Evolutionary conservation across 1,140 invertebrate genomes (phyloP).

Genomic region (Calosoma granatense): DNA sequence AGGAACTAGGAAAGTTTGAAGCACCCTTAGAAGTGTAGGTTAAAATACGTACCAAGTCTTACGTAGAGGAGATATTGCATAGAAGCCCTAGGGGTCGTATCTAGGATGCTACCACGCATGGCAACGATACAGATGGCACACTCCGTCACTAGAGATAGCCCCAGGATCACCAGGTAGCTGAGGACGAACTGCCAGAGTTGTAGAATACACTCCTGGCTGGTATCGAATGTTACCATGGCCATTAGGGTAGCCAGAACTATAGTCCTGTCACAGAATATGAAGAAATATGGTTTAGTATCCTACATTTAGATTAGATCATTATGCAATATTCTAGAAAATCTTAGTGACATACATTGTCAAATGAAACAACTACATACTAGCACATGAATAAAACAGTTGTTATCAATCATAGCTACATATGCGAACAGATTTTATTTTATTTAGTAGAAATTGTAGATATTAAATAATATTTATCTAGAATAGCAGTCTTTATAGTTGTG

Average conservation of each 20-base stretch:
- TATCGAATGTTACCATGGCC: constrained; percentile 51
- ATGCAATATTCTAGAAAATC: no score
- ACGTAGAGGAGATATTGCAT: constrained; percentile 79
- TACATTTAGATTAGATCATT: no score
- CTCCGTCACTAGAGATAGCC: constrained; percentile 58
- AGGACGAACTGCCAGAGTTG: constrained; percentile 59
- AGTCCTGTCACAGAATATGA: constrained; percentile 45
- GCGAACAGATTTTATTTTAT: no score
- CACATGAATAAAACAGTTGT: no score
- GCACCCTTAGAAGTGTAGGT: no score
- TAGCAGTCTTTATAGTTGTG: no score
- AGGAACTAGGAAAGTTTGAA: no score
- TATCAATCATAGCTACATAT: no score
- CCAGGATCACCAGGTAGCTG: constrained; percentile 57
- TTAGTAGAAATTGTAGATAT: no score
- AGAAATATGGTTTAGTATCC: constrained; percentile 14
- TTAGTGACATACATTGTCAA: no score
- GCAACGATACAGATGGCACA: constrained; percentile 63
- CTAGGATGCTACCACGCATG: constrained; percentile 72
- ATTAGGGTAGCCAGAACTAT: constrained; percentile 45
- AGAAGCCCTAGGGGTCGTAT: constrained; percentile 57
- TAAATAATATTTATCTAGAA: no score
- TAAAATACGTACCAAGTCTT: constrained; percentile 67
- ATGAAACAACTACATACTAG: no score
- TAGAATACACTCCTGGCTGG: constrained; percentile 43